Evolutionary conservation across 1,140 invertebrate genomes (phyloP).

Genomic region (Drosophila ogumai): DNA sequence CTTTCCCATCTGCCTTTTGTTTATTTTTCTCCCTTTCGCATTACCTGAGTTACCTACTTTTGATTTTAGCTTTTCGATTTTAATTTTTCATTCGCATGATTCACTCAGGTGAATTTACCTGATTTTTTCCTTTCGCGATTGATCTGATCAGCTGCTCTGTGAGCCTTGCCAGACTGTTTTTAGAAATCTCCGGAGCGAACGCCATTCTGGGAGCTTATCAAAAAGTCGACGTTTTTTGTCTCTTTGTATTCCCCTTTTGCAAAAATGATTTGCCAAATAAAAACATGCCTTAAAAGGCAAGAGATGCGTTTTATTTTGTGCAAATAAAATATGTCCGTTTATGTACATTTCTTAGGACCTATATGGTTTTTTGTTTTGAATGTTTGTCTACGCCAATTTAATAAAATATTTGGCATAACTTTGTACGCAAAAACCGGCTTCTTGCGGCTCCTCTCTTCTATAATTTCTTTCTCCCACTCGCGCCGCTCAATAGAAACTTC

Average conservation of each 20-base stretch:
- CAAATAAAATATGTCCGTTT: conserved; percentile 13
- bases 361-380: conserved; percentile 13
- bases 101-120: conserved; percentile 10
- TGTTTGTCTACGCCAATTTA: conserved; percentile 41
- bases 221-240: conserved; percentile 48
- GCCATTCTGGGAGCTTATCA: conserved; percentile 62
- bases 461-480: conserved; percentile 26
- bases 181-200: conserved; percentile 5
- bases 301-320: conserved; percentile 16
- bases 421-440: conserved; percentile 65
- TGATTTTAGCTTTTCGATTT: conserved; percentile 21
- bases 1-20: conserved; percentile 25
- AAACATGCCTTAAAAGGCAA: conserved; percentile 44
- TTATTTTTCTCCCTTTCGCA: conserved; percentile 24
- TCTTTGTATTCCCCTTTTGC: conserved; percentile 35
- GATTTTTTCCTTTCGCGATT: conserved; percentile 20
- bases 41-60: conserved; percentile 48
- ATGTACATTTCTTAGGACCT: conserved; percentile 3
- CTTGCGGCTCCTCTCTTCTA: conserved; percentile 19
- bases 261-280: conserved; percentile 45
- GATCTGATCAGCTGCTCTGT: conserved; percentile 62
- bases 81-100: conserved; percentile 30
- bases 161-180: conserved; percentile 59
- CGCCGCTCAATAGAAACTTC: conserved; percentile 71
- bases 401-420: conserved; percentile 62